Evolutionary conservation across 2,888 invertebrate species (phyloP).

Genomic region (Onthophagus sagittarius): DNA sequence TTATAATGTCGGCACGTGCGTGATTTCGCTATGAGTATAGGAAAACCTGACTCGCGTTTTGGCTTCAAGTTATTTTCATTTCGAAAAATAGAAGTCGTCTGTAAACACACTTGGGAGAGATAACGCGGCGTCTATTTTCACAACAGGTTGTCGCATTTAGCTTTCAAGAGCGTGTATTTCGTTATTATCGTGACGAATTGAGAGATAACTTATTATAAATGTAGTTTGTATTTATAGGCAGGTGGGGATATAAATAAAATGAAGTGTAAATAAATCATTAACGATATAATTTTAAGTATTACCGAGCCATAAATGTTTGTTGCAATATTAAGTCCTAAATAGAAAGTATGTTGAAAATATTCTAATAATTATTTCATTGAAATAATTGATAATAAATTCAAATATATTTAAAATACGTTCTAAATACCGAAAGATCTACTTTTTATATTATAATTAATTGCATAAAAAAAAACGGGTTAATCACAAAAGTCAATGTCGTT

Average conservation of each 20-base stretch:
- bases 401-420: too few relatives aligned
- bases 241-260: too few relatives aligned
- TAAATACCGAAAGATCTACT: too few relatives aligned
- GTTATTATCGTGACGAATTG: neutral
- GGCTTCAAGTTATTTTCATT: neutral
- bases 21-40: neutral
- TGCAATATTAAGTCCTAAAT: too few relatives aligned
- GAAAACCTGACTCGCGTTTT: neutral
- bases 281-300: too few relatives aligned
- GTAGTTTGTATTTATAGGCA: too few relatives aligned
- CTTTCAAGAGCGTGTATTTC: neutral
- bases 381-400: neutral
- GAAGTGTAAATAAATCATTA: too few relatives aligned
- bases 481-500: neutral
- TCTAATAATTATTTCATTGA: neutral
- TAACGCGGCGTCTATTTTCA: neutral
- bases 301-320: too few relatives aligned
- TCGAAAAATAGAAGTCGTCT: neutral
- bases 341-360: too few relatives aligned
- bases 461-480: neutral
- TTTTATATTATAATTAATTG: too few relatives aligned
- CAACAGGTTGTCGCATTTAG: neutral
- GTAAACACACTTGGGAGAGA: neutral
- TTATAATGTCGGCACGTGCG: neutral
- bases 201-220: too few relatives aligned